These are phyloP conservation scores for Thamnophis sirtalis DNA, from an alignment of 2,113 vertebrate genomes.

Conservation along the genomic window DNA sequence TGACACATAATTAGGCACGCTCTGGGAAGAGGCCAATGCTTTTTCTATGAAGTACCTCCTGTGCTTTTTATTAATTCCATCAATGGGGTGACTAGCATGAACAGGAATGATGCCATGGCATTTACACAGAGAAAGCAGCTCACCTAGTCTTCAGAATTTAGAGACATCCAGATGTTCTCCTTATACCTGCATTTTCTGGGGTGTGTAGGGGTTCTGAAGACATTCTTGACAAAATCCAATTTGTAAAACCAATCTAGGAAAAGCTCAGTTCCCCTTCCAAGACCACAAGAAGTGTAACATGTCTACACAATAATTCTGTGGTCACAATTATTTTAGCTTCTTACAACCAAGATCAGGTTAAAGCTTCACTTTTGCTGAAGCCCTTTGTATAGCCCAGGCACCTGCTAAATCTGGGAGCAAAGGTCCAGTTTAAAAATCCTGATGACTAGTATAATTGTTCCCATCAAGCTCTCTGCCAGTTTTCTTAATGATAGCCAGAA, in stretches of 20 bases:
- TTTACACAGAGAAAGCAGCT: neutral
- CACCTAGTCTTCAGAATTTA: neutral
- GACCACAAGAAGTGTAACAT: neutral
- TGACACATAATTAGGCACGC: neutral
- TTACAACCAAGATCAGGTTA: neutral
- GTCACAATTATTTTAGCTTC: neutral
- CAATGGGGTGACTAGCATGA: neutral
- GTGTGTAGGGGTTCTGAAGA: neutral
- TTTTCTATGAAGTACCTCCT: neutral
- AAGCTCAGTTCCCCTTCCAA: neutral
- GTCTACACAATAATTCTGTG: neutral
- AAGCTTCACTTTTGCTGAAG: neutral
- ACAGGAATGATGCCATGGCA: neutral
- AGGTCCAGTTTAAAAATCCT: neutral
- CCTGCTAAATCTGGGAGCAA: neutral
- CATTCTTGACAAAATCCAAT: neutral
- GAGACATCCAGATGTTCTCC: neutral
- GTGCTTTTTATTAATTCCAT: neutral
- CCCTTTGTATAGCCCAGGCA: neutral
- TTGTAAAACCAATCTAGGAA: neutral
- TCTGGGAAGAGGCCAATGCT: neutral
- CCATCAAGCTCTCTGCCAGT: neutral
- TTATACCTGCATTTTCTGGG: neutral
- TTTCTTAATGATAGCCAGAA: neutral
- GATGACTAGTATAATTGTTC: neutral